Percentiles rank a stretch among this genome's conserved stretches.
Conservation (phyloP, 2,113 vertebrate genomes). For the Brachyistius frenatus region DNA sequence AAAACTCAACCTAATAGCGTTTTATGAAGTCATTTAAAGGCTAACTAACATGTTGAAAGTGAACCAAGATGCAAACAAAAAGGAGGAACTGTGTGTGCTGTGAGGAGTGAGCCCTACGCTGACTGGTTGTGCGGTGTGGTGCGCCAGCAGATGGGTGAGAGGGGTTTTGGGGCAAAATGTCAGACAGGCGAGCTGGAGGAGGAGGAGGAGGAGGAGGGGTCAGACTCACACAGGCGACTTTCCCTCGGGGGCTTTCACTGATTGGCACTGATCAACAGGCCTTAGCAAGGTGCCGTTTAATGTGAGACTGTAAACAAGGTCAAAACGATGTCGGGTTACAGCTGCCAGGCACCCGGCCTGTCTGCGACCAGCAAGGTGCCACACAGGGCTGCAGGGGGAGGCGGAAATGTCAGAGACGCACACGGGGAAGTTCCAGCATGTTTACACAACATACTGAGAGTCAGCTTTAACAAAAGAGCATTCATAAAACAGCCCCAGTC, state of each 20-base stretch:
- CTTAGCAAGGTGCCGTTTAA: constrained; percentile 72
- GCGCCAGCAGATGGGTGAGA: constrained; percentile 42
- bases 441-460: too few species aligned
- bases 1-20: neutral
- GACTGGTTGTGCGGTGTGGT: constrained; percentile 33
- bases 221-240: constrained; percentile 47
- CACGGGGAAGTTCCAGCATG: too few species aligned
- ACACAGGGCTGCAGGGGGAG: constrained; percentile 28
- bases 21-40: neutral
- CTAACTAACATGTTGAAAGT: neutral
- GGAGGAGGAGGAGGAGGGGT: constrained; percentile 48
- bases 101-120: neutral
- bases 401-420: neutral
- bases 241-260: constrained; percentile 59
- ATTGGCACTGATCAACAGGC: constrained; percentile 75
- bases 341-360: constrained; percentile 56
- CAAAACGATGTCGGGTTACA: constrained; percentile 70
- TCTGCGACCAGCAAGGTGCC: constrained; percentile 52
- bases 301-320: constrained; percentile 79
- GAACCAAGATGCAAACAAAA: neutral
- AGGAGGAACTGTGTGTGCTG: neutral
- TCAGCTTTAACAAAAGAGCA: too few species aligned
- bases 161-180: constrained; percentile 25
- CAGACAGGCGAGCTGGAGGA: constrained; percentile 55
- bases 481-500: too few species aligned